Conservation (phyloP, 2,888 invertebrate genomes). For the Galerucella calmariensis region DNA sequence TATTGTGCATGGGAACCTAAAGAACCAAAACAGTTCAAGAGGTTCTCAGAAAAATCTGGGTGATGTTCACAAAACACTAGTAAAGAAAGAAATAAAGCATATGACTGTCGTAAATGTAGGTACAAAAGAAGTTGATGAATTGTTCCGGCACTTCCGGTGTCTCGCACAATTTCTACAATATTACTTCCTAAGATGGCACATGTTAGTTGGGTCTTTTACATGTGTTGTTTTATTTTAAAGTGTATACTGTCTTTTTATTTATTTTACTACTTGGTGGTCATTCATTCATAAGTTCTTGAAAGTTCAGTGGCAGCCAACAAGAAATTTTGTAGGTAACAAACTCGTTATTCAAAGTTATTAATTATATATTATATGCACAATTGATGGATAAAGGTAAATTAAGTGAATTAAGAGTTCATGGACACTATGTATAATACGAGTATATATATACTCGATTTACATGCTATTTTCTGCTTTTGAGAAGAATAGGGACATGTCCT, state of each 20-base stretch:
- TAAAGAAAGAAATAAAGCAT: slow-evolving; percentile 36
- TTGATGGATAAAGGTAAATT: too few species aligned
- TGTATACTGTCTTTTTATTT: neutral
- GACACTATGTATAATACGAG: too few species aligned
- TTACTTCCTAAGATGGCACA: slow-evolving; percentile 18
- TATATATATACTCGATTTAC: too few species aligned
- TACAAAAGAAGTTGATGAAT: slow-evolving; percentile 42
- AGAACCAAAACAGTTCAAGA: slow-evolving; percentile 27
- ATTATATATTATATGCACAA: too few species aligned
- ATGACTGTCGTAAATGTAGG: slow-evolving; percentile 43
- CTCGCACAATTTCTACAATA: slow-evolving; percentile 24
- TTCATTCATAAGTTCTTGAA: slow-evolving; percentile 1
- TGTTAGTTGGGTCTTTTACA: slow-evolving; percentile 9
- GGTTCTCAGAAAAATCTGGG: slow-evolving; percentile 42
- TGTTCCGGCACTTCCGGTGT: slow-evolving; percentile 43
- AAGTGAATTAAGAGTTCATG: too few species aligned
- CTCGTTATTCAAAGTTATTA: too few species aligned
- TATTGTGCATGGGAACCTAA: slow-evolving; percentile 32
- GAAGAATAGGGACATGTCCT: too few species aligned
- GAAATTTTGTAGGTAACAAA: neutral
- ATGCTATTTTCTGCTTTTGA: too few species aligned
- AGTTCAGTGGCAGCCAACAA: neutral
- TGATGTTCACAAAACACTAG: slow-evolving; percentile 36
- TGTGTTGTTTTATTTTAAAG: slow-evolving; percentile 5
- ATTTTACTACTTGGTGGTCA: slow-evolving; percentile 1